Evolutionary conservation across 2,888 invertebrate species (phyloP), one percentile per base, ranked within the genome.

Genomic region (Galerucella calmariensis): DNA sequence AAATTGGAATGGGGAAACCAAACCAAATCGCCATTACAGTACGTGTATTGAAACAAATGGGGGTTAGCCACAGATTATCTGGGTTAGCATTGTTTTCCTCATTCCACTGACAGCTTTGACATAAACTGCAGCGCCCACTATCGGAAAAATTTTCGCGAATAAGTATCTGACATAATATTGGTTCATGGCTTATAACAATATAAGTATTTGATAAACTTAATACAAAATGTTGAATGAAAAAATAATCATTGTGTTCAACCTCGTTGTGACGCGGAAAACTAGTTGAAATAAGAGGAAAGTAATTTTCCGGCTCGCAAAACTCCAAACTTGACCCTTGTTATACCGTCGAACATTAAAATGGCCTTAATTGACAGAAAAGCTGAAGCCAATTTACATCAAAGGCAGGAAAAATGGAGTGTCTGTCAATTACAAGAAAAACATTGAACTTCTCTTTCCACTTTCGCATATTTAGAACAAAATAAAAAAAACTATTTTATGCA

Each of bases 401-500:
- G n/a, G 2, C n/a, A 8, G 20, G 53, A 16, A 56, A 56, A 56
- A 56, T 16, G n/a, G 53, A 16, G 20, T 6, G 16, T 56, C n/a
- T 51, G 53, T 56, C 53, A 16, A 56, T 56, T 9, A 56, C 9
- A 16, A 56, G 16, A 53, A 53, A 16, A 9, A 56, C 14, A 14
- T 12, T 51, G 48, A n/a, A 12, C 14, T 14, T 56, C n/a, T 16
- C 16, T 56, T 56, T n/a, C n/a, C 53, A 5, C 16, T 56, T 56
- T 56, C 16, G 16, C 53, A 56, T 56, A 56, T 56, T 56, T 56
- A 9, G n/a, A 61, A 4, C 24, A 14, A 27, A 59, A 35, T 6
- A 51, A 66, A 48, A 66, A 66, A 51, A 51, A 24, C 51, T 27
- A 66, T 61, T 69, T 61, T 69, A 48, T 69, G 46, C 69, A 61